These are phyloP conservation scores for Morone chrysops DNA, from an alignment of 2,113 vertebrate genomes.

Conservation along the genomic window DNA sequence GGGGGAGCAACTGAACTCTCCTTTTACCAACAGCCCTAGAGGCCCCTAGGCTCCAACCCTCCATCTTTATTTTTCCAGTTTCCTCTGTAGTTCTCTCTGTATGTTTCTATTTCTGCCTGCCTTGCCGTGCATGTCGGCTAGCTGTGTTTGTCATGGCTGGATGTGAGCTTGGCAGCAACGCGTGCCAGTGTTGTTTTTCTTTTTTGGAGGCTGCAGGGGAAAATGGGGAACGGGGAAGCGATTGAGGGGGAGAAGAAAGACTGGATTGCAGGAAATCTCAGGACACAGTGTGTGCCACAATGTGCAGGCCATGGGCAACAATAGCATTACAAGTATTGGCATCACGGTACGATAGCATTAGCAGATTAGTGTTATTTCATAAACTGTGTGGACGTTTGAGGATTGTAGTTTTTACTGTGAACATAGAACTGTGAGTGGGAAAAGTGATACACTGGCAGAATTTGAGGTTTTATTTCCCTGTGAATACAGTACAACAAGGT, in stretches of 20 bases:
- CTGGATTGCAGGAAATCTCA: constrained; percentile 36
- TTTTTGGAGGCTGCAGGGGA: constrained; percentile 44
- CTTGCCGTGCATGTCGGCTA: constrained; percentile 28
- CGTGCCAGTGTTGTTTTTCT: constrained; percentile 53
- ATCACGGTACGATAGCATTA: constrained; percentile 21
- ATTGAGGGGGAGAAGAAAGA: constrained; percentile 31
- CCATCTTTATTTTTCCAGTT: constrained; percentile 21
- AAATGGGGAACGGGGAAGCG: background rate
- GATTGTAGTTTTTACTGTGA: constrained; percentile 18
- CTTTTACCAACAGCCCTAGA: constrained; percentile 26
- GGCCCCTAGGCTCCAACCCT: constrained; percentile 19
- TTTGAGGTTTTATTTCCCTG: background rate
- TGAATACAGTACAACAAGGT: background rate
- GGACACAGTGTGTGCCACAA: constrained; percentile 31
- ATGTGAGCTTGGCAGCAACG: constrained; percentile 63
- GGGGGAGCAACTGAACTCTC: background rate
- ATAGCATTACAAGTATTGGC: constrained; percentile 45
- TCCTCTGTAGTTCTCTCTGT: constrained; percentile 4
- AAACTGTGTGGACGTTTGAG: constrained; percentile 13
- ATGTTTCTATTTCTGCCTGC: background rate
- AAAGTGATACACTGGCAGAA: background rate
- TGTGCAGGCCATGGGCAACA: constrained; percentile 41
- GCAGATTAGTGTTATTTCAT: constrained; percentile 46
- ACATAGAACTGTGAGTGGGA: constrained; percentile 15
- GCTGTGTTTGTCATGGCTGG: constrained; percentile 64